Evolutionary conservation across 1,140 invertebrate genomes (phyloP).

Genomic region (Musca vetustissima): DNA sequence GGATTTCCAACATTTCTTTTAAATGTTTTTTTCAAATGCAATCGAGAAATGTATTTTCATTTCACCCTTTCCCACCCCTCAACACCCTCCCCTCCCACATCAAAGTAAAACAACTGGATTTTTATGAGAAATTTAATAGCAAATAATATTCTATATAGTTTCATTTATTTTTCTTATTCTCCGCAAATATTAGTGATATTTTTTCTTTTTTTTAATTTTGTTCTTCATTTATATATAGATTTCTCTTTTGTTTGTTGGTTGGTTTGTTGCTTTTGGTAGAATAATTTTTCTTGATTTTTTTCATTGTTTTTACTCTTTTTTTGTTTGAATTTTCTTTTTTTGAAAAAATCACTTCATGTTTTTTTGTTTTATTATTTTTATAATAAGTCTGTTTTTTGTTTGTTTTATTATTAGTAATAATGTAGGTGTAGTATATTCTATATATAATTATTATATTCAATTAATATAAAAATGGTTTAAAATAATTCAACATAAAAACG

Average conservation of each 20-base stretch:
- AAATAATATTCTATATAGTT: constrained; percentile 55
- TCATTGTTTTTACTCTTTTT: constrained; percentile 31
- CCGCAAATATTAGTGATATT: constrained; percentile 31
- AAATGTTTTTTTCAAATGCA: too few relatives aligned
- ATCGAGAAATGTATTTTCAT: too few relatives aligned
- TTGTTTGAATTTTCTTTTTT: constrained; percentile 45
- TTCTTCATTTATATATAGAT: constrained; percentile 32
- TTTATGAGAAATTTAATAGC: constrained; percentile 43
- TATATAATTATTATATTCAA: constrained; percentile 3
- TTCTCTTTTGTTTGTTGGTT: constrained; percentile 29
- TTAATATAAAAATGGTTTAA: constrained; percentile 5
- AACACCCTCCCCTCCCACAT: neutral
- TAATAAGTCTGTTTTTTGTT: constrained; percentile 10
- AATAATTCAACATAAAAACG: constrained; percentile 24
- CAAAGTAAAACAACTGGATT: constrained; percentile 9
- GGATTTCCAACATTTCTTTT: too few relatives aligned
- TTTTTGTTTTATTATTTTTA: neutral
- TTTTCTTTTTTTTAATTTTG: constrained; percentile 43
- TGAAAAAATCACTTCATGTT: constrained; percentile 28
- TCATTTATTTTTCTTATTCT: constrained; percentile 45
- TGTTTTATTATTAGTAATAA: constrained; percentile 3
- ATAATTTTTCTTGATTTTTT: constrained; percentile 43
- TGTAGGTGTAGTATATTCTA: neutral
- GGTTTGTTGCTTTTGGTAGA: constrained; percentile 35
- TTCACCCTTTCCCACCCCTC: neutral